phyloP scores from a whole-genome alignment of 2,888 invertebrate species.

The Meandrusa payeni region DNA sequence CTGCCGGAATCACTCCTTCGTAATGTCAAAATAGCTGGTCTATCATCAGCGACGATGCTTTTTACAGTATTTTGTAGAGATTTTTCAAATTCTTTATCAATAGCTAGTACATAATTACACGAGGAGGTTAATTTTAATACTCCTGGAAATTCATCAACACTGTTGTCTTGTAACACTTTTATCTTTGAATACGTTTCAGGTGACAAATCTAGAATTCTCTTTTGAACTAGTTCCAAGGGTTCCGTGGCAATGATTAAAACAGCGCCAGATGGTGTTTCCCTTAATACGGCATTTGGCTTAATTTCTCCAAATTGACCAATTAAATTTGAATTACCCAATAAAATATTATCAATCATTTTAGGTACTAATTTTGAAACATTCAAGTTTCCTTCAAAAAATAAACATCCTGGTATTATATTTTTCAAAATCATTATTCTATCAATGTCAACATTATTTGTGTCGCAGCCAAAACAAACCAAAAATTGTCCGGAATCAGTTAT shows the following conservation, averaged over 20 bases:
- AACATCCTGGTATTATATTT: slow-evolving; percentile 31
- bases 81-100: slow-evolving; percentile 62
- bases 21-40: slow-evolving; percentile 39
- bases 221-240: slow-evolving; percentile 5
- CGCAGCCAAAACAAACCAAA: slow-evolving; percentile 34
- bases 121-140: slow-evolving; percentile 47
- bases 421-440: slow-evolving; percentile 19
- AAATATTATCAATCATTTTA: neutral
- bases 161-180: slow-evolving; percentile 8
- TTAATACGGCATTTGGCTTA: slow-evolving; percentile 14
- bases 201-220: neutral
- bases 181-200: slow-evolving; percentile 11
- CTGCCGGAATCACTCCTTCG: slow-evolving; percentile 42
- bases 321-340: neutral
- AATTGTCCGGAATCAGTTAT: slow-evolving; percentile 39
- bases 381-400: slow-evolving; percentile 19
- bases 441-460: slow-evolving; percentile 5
- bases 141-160: slow-evolving; percentile 34
- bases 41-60: slow-evolving; percentile 33
- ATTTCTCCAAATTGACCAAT: neutral
- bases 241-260: slow-evolving; percentile 17
- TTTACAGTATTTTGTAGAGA: slow-evolving; percentile 37
- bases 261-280: slow-evolving; percentile 7
- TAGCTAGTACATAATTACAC: slow-evolving; percentile 45
- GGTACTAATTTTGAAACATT: slow-evolving; percentile 7